Percentiles rank a stretch among this genome's conserved stretches.
Evolutionary conservation across 35 echinoderm and acorn worm genomes (phyloP).

Genomic region (Apostichopus parvimensis): DNA sequence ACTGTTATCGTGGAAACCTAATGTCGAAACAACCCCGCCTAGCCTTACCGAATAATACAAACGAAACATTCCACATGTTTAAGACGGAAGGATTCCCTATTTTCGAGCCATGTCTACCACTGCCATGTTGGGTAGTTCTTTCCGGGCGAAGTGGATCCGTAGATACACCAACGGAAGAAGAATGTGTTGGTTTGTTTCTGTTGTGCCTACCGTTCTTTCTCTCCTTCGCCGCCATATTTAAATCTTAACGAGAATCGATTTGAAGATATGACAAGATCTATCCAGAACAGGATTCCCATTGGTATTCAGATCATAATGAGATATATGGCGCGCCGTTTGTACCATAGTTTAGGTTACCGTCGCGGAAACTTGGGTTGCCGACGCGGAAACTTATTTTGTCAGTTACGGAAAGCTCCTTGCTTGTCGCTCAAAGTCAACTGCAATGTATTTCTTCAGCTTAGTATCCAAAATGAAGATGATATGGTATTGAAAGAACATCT

Average conservation of each 20-base stretch:
- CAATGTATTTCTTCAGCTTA: too few relatives aligned
- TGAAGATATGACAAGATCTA: too few relatives aligned
- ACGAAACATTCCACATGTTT: neutral
- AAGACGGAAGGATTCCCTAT: neutral
- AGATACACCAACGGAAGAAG: neutral
- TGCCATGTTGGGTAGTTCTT: neutral
- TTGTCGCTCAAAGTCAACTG: too few relatives aligned
- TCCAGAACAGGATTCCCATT: too few relatives aligned
- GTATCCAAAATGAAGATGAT: too few relatives aligned
- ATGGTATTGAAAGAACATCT: too few relatives aligned
- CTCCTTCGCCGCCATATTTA: slow-evolving; percentile 6
- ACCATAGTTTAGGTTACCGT: too few relatives aligned
- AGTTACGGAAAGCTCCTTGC: too few relatives aligned
- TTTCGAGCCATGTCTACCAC: neutral
- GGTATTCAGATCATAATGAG: too few relatives aligned
- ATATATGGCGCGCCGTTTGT: too few relatives aligned
- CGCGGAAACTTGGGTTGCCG: too few relatives aligned
- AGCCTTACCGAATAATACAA: neutral
- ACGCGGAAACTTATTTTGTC: too few relatives aligned
- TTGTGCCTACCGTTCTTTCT: neutral
- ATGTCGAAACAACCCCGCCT: neutral
- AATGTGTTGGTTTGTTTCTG: neutral
- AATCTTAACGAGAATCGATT: neutral
- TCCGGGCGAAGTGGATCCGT: neutral
- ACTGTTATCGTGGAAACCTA: neutral